Conservation (phyloP, 2,113 vertebrate species). For the Gavia stellata region DNA sequence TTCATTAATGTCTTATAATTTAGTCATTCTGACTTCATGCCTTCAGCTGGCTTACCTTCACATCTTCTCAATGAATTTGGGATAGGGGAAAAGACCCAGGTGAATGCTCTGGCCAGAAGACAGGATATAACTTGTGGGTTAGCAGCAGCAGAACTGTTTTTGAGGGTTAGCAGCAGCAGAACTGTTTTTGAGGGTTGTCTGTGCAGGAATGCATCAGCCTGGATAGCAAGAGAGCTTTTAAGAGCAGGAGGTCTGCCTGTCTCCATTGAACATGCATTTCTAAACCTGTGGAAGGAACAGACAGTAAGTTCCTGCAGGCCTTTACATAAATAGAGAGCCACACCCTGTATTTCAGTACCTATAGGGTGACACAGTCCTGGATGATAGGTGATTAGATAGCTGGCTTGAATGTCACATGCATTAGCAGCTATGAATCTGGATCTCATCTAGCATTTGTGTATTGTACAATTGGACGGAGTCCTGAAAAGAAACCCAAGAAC, state of each 20-base stretch:
- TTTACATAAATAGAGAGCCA: neutral
- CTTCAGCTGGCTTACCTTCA: neutral
- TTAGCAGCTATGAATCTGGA: neutral
- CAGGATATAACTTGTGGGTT: neutral
- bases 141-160: neutral
- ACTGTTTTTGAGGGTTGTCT: fast-evolving
- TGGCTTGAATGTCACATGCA: neutral
- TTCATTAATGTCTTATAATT: neutral
- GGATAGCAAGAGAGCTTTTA: neutral
- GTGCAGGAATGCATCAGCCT: neutral
- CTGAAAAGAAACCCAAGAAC: neutral
- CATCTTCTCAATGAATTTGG: neutral
- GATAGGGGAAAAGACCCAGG: neutral
- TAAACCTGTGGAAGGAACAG: neutral
- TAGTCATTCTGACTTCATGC: neutral
- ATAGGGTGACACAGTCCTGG: fast-evolving
- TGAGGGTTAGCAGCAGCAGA: neutral
- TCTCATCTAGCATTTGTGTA: neutral
- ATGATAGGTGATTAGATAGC: neutral
- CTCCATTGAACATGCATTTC: neutral
- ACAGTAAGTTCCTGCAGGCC: neutral
- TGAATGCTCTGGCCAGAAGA: neutral
- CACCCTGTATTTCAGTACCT: neutral
- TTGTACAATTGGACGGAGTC: neutral
- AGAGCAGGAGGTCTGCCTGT: neutral